Base-by-base conservation (phyloP, 2,113 vertebrate genomes). In the Porphyrio hochstetteri region DNA sequence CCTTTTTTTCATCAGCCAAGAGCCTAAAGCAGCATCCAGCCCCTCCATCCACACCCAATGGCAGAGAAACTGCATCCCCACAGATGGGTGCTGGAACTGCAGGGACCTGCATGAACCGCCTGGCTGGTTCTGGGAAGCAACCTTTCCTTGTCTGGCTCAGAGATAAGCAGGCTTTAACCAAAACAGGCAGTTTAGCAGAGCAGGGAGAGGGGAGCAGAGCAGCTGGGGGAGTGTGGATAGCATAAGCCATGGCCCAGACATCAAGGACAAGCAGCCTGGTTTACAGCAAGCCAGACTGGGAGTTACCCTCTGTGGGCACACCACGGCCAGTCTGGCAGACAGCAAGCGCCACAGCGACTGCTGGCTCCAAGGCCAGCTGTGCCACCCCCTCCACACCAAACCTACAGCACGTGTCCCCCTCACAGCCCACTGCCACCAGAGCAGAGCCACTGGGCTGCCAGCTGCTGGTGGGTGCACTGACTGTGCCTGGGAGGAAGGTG, bases 141-240 rank as follows among this genome's bases (percentile, higher is more conserved):
- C 28, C 31, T 59, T 13, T 63, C 50, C 35, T 65, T 31, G 55
- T 63, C 29, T 48, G 57, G n/a, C 75, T 86, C 31, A 35, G 40
- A 64, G 69, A 72, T 82, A 81, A 86, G n/a, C 17, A 67, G 8
- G 29, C 12, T 75, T 74, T 56, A 89, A 64, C 59, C 65, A 67
- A 56, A 95, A 83, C 42, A 88, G 65, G 25, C 0, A 1, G 23
- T 60, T 93, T 35, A 90, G 74, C 57, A 80, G 64, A 36, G 52
- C 52, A 21, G 67, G 59, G 56, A 86, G 31, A 53, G 33, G 29
- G 21, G 27, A 78, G 84, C 64, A 59, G 50, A 69, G 52, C 53
- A 81, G 65, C 48, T 1, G 1, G 23, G 18, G 56, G 12, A 78
- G 56, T 0, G 2, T 21, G 52, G 40, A n/a, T 7, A 86, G 46